Evolutionary conservation across 2,797 vertebrate species (phyloP), one percentile per base, ranked within the genome.

Genomic region (Myripristis jacobus): DNA sequence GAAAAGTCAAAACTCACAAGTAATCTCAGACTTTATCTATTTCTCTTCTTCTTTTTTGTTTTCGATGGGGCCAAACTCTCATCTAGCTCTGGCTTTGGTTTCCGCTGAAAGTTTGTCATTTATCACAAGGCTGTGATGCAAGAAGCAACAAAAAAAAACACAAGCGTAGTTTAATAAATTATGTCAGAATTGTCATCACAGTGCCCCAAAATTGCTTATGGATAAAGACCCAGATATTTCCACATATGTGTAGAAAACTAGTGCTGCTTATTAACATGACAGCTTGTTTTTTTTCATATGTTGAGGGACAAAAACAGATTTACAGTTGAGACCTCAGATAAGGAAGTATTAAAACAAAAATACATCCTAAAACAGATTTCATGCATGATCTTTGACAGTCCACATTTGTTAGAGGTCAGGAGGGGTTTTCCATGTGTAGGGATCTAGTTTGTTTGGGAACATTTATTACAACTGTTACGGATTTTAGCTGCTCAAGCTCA

Each of bases 1-100:
- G 34, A 83, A 44, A 79, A 71, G 73, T 77, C 19, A 66, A 74
- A 77, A 80, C 65, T 61, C 48, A 29, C 24, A 50, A 25, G 25
- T 54, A 16, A 51, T 64, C 11, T 34, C 36, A 3, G 10, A 53
- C 66, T 47, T 53, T 74, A 56, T 41, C 43, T 46, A 5, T 22
- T 66, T 38, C 25, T 73, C 54, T 38, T n/a, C n/a, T n/a, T n/a
- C n/a, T n/a, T n/a, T n/a, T n/a, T n/a, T n/a, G n/a, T n/a, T 8
- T 29, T 18, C 29, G n/a, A 16, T 16, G 29, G 9, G 24, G 51
- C 27, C 51, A 27, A 53, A 53, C 15, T 27, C 34, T 16, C 25
- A 53, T 47, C 44, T 15, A 5, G 22, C 21, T 50, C 46, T 50
- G n/a, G 61, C 44, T 64, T 11, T 41, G 50, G 47, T 59, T 53